Base-by-base conservation (phyloP, 2,888 invertebrate species). In the Margaritifera margaritifera region DNA sequence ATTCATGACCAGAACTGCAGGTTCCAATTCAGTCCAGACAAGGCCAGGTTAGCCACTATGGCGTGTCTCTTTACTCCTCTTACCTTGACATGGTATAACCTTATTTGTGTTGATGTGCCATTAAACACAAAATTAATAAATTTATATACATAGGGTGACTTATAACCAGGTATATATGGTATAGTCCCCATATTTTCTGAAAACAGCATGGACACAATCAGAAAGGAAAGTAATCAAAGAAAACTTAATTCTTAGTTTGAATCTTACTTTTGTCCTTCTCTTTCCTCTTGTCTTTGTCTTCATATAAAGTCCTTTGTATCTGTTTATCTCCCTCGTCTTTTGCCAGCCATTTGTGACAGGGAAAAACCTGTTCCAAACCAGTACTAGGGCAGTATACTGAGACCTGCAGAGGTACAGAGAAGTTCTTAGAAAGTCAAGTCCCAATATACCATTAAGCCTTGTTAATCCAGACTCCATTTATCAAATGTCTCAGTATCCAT, bases 281-380 rank as follows among this genome's bases (percentile, higher is more conserved):
- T 74, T 87, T 87, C 19, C 89, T 78, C 69, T 84, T 70, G 6
- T 85, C 78, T 51, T 77, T 82, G 59, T 87, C 81, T 74, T 90
- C 90, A 69, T 80, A 80, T 52, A 90, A 78, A 6, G 86, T 85
- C n/a, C 87, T 75, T 73, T 89, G 87, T 18, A 89, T 88, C 22
- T 82, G 74, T 6, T 85, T 83, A 73, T 89, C 89, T 6, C 84
- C 89, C 62, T 88, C 87, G 70, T 88, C 86, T 0, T 76, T 74
- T 4, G 89, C 87, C 57, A 90, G 75, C 90, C 90, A 90, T 73
- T 88, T 85, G 50, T 79, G 78, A 68, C 90, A 89, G 3, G 82
- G 80, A 71, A 90, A 90, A 55, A 81, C 77, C 81, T 90, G 90
- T 77, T 90, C 89, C 19, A 88, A 76, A 11, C 90, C 90, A 20